These are phyloP conservation scores for Echeneis naucrates DNA, from an alignment of 2,797 vertebrate genomes.

Conservation along the genomic window DNA sequence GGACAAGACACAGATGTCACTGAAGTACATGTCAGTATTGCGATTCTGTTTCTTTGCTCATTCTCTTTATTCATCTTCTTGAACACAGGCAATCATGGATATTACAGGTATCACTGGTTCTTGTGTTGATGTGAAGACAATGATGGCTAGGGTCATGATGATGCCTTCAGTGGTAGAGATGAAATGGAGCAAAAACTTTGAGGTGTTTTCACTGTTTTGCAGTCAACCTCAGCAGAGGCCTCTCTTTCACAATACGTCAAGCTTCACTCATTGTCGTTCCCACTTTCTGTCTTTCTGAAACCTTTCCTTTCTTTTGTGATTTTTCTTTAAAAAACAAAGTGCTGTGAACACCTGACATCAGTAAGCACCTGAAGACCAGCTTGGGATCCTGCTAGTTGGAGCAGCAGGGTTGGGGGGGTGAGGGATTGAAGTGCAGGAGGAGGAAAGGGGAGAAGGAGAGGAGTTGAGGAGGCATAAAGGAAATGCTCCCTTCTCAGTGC, in stretches of 20 bases:
- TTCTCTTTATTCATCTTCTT: constrained; percentile 84
- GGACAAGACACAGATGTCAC: constrained; percentile 40
- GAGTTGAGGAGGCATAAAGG: constrained; percentile 52
- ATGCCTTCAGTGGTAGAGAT: constrained; percentile 54
- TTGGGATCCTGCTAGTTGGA: constrained; percentile 59
- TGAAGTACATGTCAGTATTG: constrained; percentile 58
- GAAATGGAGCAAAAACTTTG: constrained; percentile 65
- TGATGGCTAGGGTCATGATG: constrained; percentile 57
- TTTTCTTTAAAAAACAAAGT: constrained; percentile 70
- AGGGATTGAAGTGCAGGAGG: constrained; percentile 47
- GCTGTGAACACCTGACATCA: constrained; percentile 74
- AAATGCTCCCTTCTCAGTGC: constrained; percentile 82
- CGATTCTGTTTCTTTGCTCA: constrained; percentile 71
- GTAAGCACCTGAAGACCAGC: constrained; percentile 78
- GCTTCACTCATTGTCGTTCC: constrained; percentile 68
- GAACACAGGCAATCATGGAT: constrained; percentile 77
- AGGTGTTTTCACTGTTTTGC: constrained; percentile 56
- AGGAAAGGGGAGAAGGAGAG: constrained; percentile 47
- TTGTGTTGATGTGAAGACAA: constrained; percentile 69
- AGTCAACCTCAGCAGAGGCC: constrained; percentile 49
- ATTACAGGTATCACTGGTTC: constrained; percentile 75
- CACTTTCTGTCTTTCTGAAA: constrained; percentile 72
- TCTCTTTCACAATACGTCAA: constrained; percentile 59
- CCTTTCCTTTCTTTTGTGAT: constrained; percentile 67
- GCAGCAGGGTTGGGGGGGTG: constrained; percentile 58